Evolutionary conservation across 2,888 invertebrate genomes (phyloP).

Genomic region (Drosophila longiperda): DNA sequence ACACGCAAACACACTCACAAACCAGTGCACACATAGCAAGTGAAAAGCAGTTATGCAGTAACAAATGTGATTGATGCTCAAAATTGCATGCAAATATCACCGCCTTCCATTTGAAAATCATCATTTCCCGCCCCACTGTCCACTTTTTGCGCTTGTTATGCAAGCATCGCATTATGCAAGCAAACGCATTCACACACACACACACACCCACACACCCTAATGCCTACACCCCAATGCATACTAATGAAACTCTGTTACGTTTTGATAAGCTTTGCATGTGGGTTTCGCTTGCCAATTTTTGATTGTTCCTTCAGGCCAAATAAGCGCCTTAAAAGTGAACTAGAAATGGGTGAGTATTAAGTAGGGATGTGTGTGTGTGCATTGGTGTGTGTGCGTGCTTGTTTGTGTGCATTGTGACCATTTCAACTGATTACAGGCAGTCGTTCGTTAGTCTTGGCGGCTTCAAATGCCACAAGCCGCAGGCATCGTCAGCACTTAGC

Average conservation of each 20-base stretch:
- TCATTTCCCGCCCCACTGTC: not conserved
- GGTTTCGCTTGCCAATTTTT: conserved; percentile 39
- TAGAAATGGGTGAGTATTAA: not conserved
- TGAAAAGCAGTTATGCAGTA: conserved; percentile 31
- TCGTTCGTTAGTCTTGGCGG: conserved; percentile 9
- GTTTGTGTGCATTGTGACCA: conserved; percentile 19
- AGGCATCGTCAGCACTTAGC: conserved; percentile 47
- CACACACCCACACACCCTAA: not conserved
- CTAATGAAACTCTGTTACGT: conserved; percentile 56
- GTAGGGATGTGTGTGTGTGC: not conserved
- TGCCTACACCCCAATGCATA: conserved; percentile 28
- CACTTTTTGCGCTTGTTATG: conserved; percentile 24
- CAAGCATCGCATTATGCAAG: conserved; percentile 48
- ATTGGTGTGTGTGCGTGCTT: not conserved
- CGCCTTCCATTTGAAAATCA: conserved; percentile 5
- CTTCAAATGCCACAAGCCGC: not conserved
- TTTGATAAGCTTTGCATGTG: conserved; percentile 50
- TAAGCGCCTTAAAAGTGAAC: conserved; percentile 65
- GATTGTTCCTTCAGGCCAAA: conserved; percentile 32
- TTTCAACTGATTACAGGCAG: conserved; percentile 42
- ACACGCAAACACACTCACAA: conserved; percentile 4
- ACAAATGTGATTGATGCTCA: conserved; percentile 57
- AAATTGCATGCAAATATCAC: conserved; percentile 40
- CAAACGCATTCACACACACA: conserved; percentile 6
- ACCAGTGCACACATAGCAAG: not conserved